Base-by-base conservation (phyloP, 2,888 invertebrate species). In the Ernsta delagoae region DNA sequence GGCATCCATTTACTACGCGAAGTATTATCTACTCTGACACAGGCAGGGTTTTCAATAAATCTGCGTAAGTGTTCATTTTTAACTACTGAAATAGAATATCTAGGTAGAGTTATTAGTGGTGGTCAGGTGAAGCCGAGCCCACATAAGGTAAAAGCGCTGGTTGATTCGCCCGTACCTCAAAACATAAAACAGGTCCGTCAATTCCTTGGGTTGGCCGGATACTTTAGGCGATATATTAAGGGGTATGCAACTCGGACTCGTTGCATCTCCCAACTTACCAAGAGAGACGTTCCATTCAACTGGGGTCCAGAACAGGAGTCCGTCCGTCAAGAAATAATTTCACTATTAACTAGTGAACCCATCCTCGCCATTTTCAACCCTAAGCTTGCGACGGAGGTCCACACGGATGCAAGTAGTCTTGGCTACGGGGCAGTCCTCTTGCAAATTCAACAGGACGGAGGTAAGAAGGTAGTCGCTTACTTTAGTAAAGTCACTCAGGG, bases 401-500 rank as follows among this genome's bases (percentile, higher is more conserved):
- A 61, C 4, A 61, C 61, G 7, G 61, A 48, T 5, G 61, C 61
- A 39, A 43, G 43, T 43, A 43, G 43, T 43, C 8, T 43, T 3
- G 43, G 43, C 3, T 43, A 43, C 8, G 43, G 43, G 9, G 43
- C 43, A 7, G 43, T 43, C 8, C 9, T 43, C 3, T 9, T 43
- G 7, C 43, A 43, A 9, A 43, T 9, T 9, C 43, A 43, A 3
- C 3, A 9, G 0, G 43, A 43, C 43, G 43, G 43, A 9, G 43
- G 43, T 43, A 43, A 7, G 43, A 43, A 43, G 9, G 43, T 43
- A 9, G 43, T 43, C 8, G 9, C 43, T 43, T 43, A 43, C 9
- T 43, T 43, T 9, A 43, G 43, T 9, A 43, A 9, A 43, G 9
- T 9, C 9, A 43, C 43, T 43, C 43, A 43, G 9, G 43, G 43